Evolutionary conservation across 2,888 invertebrate genomes (phyloP).

Genomic region (Minunthozetes semirufus): DNA sequence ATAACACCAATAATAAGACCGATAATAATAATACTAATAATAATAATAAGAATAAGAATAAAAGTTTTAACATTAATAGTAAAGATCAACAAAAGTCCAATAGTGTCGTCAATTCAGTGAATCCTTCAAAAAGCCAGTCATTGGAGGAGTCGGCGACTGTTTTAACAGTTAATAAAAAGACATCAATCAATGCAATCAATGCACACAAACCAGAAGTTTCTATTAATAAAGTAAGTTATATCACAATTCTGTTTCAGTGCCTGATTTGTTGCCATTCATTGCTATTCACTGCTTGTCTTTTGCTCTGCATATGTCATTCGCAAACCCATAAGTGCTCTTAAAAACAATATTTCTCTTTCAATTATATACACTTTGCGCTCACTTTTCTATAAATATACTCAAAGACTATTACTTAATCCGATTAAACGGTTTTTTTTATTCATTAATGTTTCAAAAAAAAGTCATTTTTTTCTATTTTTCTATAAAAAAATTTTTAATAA

Average conservation of each 20-base stretch:
- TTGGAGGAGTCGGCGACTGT: neutral
- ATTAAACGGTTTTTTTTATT: too few relatives aligned
- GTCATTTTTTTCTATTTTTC: too few relatives aligned
- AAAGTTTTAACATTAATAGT: neutral
- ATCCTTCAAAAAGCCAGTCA: conserved; percentile 14
- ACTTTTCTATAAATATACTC: neutral
- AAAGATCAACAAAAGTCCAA: conserved; percentile 12
- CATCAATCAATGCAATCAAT: conserved; percentile 1
- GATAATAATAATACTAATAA: neutral
- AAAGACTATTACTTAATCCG: neutral
- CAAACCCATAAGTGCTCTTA: neutral
- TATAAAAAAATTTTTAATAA: too few relatives aligned
- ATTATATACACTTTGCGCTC: neutral
- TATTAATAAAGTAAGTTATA: conserved; percentile 5
- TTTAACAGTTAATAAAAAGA: conserved; percentile 17
- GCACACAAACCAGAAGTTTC: conserved; percentile 1
- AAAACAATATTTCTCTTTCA: neutral
- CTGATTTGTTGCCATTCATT: neutral
- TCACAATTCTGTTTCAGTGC: neutral
- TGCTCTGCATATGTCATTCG: neutral
- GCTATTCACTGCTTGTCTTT: neutral
- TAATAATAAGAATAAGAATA: neutral
- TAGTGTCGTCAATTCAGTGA: neutral
- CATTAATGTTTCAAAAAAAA: too few relatives aligned
- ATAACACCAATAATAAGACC: neutral